Conservation (phyloP, 1,140 invertebrate genomes). For the Panagrolaimus sp. region DNA sequence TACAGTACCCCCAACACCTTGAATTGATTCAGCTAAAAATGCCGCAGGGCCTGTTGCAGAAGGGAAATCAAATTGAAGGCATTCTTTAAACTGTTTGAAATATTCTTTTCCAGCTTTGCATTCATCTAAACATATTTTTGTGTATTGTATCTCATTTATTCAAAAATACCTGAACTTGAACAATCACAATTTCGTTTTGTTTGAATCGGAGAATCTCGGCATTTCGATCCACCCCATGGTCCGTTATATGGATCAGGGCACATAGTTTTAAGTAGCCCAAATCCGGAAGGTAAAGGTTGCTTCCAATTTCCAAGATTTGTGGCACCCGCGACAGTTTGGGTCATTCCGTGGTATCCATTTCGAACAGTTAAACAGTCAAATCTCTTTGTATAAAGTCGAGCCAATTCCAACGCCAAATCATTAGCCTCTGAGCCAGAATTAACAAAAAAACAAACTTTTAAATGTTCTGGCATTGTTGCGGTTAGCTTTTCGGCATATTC, state of each 20-base stretch:
- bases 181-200: constrained; percentile 54
- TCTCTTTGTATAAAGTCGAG: constrained; percentile 74
- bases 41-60: constrained; percentile 70
- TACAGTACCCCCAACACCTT: constrained; percentile 80
- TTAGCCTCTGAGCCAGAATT: constrained; percentile 97
- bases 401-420: constrained; percentile 81
- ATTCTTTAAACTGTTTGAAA: constrained; percentile 73
- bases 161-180: not conserved
- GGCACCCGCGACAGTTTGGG: constrained; percentile 72
- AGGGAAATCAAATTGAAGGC: constrained; percentile 71
- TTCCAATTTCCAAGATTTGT: constrained; percentile 75
- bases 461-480: constrained; percentile 72
- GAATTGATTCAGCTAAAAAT: constrained; percentile 84
- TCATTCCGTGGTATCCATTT: constrained; percentile 84
- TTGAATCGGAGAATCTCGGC: constrained; percentile 79
- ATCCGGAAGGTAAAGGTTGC: constrained; percentile 69
- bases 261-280: constrained; percentile 73
- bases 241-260: constrained; percentile 84
- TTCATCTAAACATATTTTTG: constrained; percentile 62
- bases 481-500: constrained; percentile 79
- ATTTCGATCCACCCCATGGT: constrained; percentile 76
- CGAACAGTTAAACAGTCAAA: constrained; percentile 77
- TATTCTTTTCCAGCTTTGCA: constrained; percentile 75
- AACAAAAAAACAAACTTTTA: constrained; percentile 75
- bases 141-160: not conserved